phyloP scores from a whole-genome alignment of 2,888 invertebrate genomes.

The Thymelicus acteon region DNA sequence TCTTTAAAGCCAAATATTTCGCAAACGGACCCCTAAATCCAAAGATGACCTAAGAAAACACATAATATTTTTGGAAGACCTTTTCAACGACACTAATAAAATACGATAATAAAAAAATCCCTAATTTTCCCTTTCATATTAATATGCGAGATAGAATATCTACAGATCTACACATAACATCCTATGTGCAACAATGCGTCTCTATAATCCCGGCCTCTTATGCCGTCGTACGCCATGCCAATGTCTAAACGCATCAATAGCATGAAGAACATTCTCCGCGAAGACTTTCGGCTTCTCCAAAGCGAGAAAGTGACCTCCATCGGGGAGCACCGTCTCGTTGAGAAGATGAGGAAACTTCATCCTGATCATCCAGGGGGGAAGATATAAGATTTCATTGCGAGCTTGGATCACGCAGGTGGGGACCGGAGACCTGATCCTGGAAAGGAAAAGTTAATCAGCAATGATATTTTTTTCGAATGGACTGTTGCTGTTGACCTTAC shows the following conservation, averaged over 20 bases:
- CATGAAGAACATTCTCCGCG: constrained; percentile 84
- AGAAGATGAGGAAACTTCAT: constrained; percentile 85
- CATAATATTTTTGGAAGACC: too few relatives aligned
- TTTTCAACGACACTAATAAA: too few relatives aligned
- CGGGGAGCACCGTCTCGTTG: constrained; percentile 81
- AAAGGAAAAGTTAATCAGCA: constrained; percentile 39
- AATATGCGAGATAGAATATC: too few relatives aligned
- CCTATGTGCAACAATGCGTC: too few relatives aligned
- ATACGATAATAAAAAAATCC: too few relatives aligned
- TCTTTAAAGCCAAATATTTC: too few relatives aligned
- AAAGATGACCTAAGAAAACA: too few relatives aligned
- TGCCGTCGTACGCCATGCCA: constrained; percentile 14
- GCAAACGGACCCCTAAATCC: too few relatives aligned
- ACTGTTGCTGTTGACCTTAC: too few relatives aligned
- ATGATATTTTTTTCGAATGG: too few relatives aligned
- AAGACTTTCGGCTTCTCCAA: constrained; percentile 88
- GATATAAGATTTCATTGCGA: constrained; percentile 85
- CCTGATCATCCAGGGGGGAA: constrained; percentile 81
- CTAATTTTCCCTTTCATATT: too few relatives aligned
- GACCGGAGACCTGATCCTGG: constrained; percentile 83
- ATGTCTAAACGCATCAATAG: constrained; percentile 41
- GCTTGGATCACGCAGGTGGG: constrained; percentile 88
- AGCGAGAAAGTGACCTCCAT: constrained; percentile 92
- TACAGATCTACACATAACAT: too few relatives aligned
- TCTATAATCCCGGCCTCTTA: neutral